These are phyloP conservation scores for Ichneumoninae sp. DNA, from an alignment of 2,888 invertebrate species.

Conservation along the genomic window DNA sequence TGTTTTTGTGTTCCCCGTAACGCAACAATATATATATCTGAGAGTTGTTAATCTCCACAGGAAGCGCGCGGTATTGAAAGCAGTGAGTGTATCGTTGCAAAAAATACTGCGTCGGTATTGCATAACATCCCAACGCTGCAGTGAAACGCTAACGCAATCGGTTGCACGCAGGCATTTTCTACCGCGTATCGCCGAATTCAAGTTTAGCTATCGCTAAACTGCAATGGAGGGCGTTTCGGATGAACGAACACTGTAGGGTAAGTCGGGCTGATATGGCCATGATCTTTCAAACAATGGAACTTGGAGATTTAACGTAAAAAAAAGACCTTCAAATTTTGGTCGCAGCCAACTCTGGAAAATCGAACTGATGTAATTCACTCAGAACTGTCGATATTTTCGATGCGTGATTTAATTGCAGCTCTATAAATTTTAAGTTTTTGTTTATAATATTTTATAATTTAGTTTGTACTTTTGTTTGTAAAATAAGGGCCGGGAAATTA, in stretches of 20 bases:
- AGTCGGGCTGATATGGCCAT: too few species aligned
- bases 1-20: background rate
- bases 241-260: background rate
- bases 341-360: too few species aligned
- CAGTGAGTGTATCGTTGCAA: conserved; percentile 4
- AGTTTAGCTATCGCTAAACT: background rate
- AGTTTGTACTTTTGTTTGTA: too few species aligned
- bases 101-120: background rate
- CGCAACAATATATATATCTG: background rate
- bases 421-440: too few species aligned
- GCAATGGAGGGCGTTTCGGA: background rate
- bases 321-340: background rate
- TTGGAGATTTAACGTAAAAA: too few species aligned
- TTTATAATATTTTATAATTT: too few species aligned
- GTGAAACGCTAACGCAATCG: background rate
- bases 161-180: background rate
- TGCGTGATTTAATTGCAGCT: too few species aligned
- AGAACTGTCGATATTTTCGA: too few species aligned
- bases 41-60: conserved; percentile 1
- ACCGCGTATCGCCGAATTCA: background rate
- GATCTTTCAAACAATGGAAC: too few species aligned
- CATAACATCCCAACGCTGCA: background rate
- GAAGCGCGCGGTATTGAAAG: background rate
- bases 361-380: too few species aligned
- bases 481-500: too few species aligned